Evolutionary conservation across 1,140 invertebrate species (phyloP).

Genomic region (Vanessa tameamea): DNA sequence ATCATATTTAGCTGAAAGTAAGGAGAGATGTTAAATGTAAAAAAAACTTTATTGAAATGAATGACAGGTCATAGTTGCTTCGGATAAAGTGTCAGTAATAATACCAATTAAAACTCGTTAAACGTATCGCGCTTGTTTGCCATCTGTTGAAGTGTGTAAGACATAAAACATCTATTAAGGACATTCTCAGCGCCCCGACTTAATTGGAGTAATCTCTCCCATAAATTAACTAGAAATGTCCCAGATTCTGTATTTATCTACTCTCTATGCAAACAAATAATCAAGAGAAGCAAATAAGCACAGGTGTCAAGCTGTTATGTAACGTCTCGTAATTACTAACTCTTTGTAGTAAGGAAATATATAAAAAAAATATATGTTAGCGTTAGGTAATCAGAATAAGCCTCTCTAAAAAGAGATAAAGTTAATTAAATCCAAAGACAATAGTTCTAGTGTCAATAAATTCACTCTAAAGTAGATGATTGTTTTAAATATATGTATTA

Average conservation of each 20-base stretch:
- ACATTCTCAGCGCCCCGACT: constrained; percentile 55
- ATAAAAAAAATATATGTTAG: too few species aligned
- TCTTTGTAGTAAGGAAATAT: too few species aligned
- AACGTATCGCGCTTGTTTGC: constrained; percentile 54
- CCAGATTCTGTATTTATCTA: not conserved
- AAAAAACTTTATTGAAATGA: not conserved
- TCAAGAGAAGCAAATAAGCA: not conserved
- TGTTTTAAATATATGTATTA: too few species aligned
- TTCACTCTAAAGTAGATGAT: too few species aligned
- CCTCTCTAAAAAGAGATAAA: too few species aligned
- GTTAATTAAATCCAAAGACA: too few species aligned
- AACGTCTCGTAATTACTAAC: too few species aligned
- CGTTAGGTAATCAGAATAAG: too few species aligned
- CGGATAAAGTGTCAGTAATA: constrained; percentile 39
- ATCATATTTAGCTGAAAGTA: too few species aligned
- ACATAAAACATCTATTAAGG: constrained; percentile 63
- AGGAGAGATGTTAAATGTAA: not conserved
- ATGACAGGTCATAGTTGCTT: constrained; percentile 28
- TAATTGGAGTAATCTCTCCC: constrained; percentile 48
- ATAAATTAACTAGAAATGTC: constrained; percentile 19
- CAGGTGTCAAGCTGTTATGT: too few species aligned
- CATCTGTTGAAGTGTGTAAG: constrained; percentile 56
- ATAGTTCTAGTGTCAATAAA: too few species aligned
- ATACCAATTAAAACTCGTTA: constrained; percentile 67
- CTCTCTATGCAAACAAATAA: not conserved